Percentiles rank a stretch among this genome's conserved stretches.
These are phyloP conservation scores for Tautogolabrus adspersus DNA, from an alignment of 2,113 vertebrate species.

Conservation along the genomic window DNA sequence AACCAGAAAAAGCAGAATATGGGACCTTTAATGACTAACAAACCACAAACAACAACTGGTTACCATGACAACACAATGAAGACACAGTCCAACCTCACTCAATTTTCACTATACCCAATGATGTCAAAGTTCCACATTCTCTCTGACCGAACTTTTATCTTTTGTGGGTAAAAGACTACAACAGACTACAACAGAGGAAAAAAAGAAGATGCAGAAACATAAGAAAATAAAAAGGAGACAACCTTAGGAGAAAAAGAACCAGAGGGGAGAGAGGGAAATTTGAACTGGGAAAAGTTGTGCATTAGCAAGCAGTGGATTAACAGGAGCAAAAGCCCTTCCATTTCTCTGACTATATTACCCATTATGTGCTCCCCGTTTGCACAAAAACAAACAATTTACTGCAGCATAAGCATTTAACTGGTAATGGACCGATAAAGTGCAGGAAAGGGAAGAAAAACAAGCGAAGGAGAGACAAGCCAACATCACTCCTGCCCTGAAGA, in stretches of 20 bases:
- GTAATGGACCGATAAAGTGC: slow-evolving; percentile 62
- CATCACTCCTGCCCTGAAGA: slow-evolving; percentile 36
- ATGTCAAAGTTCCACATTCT: slow-evolving; percentile 6
- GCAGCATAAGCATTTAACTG: slow-evolving; percentile 61
- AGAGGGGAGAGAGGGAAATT: background rate
- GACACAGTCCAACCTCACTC: background rate
- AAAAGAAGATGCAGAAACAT: background rate
- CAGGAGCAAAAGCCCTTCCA: slow-evolving; percentile 54
- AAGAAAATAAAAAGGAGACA: background rate
- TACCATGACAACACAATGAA: background rate
- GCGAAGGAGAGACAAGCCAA: slow-evolving; percentile 41
- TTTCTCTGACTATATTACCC: slow-evolving; percentile 65
- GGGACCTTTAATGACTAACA: background rate
- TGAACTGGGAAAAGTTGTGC: slow-evolving; percentile 15
- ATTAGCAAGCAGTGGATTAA: slow-evolving; percentile 65
- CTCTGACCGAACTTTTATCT: slow-evolving; percentile 6
- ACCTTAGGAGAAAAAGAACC: background rate
- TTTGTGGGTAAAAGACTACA: background rate
- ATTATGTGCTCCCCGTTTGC: slow-evolving; percentile 44
- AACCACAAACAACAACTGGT: background rate
- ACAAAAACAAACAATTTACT: slow-evolving; percentile 55
- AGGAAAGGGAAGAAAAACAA: slow-evolving; percentile 28
- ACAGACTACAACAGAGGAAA: background rate
- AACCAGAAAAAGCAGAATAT: too few relatives aligned
- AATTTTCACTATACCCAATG: too few relatives aligned